These are phyloP conservation scores for Papilio helenus DNA, from an alignment of 1,140 invertebrate genomes.

Conservation along the genomic window DNA sequence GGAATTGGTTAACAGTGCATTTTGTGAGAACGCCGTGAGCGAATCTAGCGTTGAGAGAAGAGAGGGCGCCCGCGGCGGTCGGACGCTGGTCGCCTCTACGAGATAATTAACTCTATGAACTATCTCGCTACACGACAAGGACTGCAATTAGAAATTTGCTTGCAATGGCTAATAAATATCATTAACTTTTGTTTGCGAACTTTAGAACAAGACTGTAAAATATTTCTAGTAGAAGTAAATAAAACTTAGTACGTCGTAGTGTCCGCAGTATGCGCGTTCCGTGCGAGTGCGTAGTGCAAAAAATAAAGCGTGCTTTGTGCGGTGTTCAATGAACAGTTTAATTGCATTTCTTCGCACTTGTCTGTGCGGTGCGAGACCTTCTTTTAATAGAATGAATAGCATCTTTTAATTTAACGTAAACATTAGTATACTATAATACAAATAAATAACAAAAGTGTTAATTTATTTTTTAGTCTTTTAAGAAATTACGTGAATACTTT, in stretches of 20 bases:
- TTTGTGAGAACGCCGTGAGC: constrained; percentile 68
- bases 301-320: constrained; percentile 67
- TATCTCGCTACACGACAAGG: constrained; percentile 61
- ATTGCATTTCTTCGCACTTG: constrained; percentile 73
- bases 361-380: constrained; percentile 53
- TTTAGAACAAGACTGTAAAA: background rate
- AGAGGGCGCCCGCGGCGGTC: constrained; percentile 63
- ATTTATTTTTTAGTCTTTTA: too few relatives aligned
- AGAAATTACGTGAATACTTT: too few relatives aligned
- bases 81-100: constrained; percentile 61
- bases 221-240: constrained; percentile 38
- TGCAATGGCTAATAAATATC: constrained; percentile 70
- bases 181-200: background rate
- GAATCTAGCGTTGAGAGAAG: constrained; percentile 48
- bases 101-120: constrained; percentile 81
- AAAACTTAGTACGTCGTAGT: constrained; percentile 44
- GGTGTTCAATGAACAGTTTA: constrained; percentile 77
- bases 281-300: constrained; percentile 56
- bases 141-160: constrained; percentile 73
- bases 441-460: background rate
- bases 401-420: constrained; percentile 37
- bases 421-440: background rate
- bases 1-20: constrained; percentile 74
- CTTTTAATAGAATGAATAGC: constrained; percentile 61
- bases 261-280: constrained; percentile 55